These are phyloP conservation scores for Mesopsocus fuscifrons DNA, from an alignment of 2,888 invertebrate genomes.

Conservation along the genomic window DNA sequence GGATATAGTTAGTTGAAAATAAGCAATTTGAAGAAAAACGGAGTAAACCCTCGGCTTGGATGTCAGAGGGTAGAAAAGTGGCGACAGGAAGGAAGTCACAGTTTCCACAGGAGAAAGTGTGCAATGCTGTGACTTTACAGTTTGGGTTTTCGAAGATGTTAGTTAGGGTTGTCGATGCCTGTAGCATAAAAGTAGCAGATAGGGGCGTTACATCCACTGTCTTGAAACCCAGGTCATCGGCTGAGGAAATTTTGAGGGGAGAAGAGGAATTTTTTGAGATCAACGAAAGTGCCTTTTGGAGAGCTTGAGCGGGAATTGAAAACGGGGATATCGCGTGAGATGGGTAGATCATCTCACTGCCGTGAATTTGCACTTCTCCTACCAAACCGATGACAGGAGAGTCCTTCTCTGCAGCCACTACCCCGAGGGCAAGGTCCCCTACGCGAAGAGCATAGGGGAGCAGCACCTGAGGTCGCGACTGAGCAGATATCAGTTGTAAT, in stretches of 20 bases:
- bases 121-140: background rate
- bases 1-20: background rate
- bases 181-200: background rate
- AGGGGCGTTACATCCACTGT: background rate
- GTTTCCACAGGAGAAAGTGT: background rate
- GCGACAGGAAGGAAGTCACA: background rate
- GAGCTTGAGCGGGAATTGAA: background rate
- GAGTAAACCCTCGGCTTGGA: background rate
- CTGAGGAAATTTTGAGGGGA: background rate
- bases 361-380: background rate
- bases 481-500: background rate
- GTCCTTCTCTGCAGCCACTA: background rate
- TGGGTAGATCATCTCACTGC: background rate
- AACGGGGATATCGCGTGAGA: background rate
- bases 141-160: background rate
- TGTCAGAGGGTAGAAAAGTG: background rate
- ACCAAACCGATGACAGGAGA: background rate
- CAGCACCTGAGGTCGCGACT: background rate
- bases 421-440: background rate
- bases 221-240: background rate
- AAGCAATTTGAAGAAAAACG: background rate
- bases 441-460: background rate
- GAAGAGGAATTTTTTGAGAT: background rate
- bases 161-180: background rate
- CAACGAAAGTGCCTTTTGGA: background rate